Percentiles rank a stretch among this genome's conserved stretches.
Evolutionary conservation across 2,113 vertebrate species (phyloP).

Genomic region (Microcebus griseorufus): DNA sequence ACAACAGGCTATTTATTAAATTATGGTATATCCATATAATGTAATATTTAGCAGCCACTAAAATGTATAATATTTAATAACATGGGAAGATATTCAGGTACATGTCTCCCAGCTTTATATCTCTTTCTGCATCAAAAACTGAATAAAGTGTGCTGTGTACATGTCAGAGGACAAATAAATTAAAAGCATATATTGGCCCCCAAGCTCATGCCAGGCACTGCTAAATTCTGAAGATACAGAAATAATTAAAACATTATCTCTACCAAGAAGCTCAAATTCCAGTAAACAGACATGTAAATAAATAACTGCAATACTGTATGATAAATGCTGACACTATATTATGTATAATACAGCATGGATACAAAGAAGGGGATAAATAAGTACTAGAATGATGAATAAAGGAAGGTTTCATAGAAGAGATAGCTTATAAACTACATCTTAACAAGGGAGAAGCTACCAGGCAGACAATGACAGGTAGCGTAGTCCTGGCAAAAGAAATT

Average conservation of each 20-base stretch:
- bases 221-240: constrained; percentile 32
- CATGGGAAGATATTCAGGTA: not conserved
- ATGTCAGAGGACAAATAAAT: not conserved
- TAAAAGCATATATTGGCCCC: not conserved
- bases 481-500: not conserved
- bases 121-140: constrained; percentile 10
- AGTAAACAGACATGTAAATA: not conserved
- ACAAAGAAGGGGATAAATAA: not conserved
- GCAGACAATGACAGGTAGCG: not conserved
- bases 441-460: not conserved
- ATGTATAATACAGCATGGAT: not conserved
- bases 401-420: not conserved
- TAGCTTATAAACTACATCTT: not conserved
- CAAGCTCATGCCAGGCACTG: not conserved
- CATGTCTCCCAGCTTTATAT: not conserved
- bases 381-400: not conserved
- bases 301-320: not conserved
- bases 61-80: constrained; percentile 24
- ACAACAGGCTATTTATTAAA: not conserved
- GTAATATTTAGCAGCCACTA: not conserved
- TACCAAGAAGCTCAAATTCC: not conserved
- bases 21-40: not conserved
- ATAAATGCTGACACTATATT: not conserved
- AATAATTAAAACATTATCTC: constrained; percentile 10
- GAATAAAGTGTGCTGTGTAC: not conserved